Percentiles rank a stretch among this genome's conserved stretches.
Conservation (phyloP, 2,888 invertebrate genomes). For the Sympetrum striolatum region DNA sequence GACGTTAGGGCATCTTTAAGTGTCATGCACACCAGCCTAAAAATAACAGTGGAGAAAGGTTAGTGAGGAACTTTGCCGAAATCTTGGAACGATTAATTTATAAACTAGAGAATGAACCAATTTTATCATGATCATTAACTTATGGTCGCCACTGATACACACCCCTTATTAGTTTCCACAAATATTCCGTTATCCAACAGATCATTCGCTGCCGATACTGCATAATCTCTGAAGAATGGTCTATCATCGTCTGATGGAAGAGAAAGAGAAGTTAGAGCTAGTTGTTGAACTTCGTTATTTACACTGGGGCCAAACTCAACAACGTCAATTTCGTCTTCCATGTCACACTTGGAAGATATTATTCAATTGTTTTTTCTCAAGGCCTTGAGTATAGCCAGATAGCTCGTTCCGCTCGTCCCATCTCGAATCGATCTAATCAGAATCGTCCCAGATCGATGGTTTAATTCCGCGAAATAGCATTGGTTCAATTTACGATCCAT, state of each 20-base stretch:
- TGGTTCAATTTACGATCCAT: neutral
- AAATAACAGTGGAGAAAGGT: conserved; percentile 47
- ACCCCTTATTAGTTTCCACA: conserved; percentile 61
- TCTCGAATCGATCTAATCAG: conserved; percentile 26
- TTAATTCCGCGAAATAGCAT: neutral
- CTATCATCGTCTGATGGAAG: conserved; percentile 25
- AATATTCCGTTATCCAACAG: conserved; percentile 60
- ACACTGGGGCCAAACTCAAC: conserved; percentile 42
- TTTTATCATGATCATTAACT: neutral
- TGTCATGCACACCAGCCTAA: conserved; percentile 60
- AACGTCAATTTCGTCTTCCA: conserved; percentile 47
- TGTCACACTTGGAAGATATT: conserved; percentile 30
- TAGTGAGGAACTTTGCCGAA: conserved; percentile 29
- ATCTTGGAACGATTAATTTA: neutral
- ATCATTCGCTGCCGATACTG: conserved; percentile 58
- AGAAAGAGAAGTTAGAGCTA: conserved; percentile 44
- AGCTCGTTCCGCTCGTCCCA: neutral
- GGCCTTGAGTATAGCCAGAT: neutral
- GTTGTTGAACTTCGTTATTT: conserved; percentile 43
- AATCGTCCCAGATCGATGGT: conserved; percentile 1
- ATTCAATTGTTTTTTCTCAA: conserved; percentile 32
- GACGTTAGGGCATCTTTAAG: conserved; percentile 60
- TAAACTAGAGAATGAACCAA: neutral
- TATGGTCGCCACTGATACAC: conserved; percentile 48
- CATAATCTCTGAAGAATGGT: neutral